Percentiles rank a stretch among this genome's conserved stretches.
Conservation (phyloP, 2,797 vertebrate species). For the Cyprinodon diabolis region DNA sequence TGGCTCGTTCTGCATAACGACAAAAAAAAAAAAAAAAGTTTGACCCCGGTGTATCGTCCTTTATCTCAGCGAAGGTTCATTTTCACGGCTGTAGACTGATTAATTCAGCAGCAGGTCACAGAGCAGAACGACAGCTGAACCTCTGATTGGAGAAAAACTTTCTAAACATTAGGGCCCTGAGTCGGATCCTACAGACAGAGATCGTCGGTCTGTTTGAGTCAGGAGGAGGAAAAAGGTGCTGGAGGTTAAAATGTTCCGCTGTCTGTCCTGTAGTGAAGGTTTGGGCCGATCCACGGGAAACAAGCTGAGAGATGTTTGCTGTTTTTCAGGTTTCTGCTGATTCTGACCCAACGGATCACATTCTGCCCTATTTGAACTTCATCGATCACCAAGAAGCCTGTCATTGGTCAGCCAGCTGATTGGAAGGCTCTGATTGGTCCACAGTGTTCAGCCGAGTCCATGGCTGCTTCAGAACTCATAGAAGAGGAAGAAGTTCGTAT, state of each 20-base stretch:
- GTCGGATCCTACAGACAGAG: too few relatives aligned
- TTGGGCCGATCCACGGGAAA: too few relatives aligned
- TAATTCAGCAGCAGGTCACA: background rate
- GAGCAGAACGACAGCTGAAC: background rate
- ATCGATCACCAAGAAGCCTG: too few relatives aligned
- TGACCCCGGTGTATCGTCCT: background rate
- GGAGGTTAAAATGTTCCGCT: too few relatives aligned
- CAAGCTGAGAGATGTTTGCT: too few relatives aligned
- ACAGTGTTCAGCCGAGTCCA: conserved; percentile 1
- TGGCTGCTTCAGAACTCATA: conserved; percentile 65
- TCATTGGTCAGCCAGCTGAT: background rate
- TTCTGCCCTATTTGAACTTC: background rate
- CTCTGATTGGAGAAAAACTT: too few relatives aligned
- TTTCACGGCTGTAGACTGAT: background rate
- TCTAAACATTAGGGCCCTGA: too few relatives aligned
- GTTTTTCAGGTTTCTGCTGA: conserved; percentile 12
- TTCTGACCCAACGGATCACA: conserved; percentile 3
- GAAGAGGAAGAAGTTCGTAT: conserved; percentile 4
- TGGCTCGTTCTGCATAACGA: background rate
- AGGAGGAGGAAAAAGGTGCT: too few relatives aligned
- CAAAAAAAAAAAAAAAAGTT: background rate
- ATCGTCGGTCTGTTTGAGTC: too few relatives aligned
- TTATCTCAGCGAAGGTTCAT: background rate
- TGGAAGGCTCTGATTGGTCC: background rate
- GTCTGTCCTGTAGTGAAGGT: background rate